phyloP scores from a whole-genome alignment of 2,113 vertebrate species.

The Agapornis roseicollis region DNA sequence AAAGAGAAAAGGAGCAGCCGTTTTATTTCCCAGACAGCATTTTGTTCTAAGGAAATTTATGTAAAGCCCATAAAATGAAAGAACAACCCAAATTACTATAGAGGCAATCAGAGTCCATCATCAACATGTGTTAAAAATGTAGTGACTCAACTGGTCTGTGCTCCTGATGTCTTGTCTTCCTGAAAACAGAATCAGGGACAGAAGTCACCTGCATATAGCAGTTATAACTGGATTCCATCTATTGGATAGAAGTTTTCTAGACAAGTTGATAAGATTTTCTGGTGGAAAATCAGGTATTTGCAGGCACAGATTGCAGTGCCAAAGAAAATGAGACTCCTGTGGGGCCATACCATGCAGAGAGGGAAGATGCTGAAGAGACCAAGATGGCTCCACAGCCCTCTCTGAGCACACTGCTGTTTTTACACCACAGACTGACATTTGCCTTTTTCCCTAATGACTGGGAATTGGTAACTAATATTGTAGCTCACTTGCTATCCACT shows the following conservation, averaged over 20 bases:
- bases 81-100: background rate
- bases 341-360: accelerated
- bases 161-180: background rate
- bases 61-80: background rate
- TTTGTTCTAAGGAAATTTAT: background rate
- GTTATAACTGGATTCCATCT: accelerated
- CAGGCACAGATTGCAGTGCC: background rate
- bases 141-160: background rate
- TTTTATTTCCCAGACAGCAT: background rate
- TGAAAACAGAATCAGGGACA: background rate
- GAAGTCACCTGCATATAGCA: background rate
- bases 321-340: background rate
- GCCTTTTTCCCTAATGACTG: background rate
- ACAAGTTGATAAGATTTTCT: background rate
- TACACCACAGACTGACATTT: background rate
- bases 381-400: background rate
- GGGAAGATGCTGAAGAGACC: background rate
- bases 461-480: background rate
- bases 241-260: background rate
- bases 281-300: background rate
- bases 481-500: background rate
- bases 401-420: background rate
- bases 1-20: background rate
- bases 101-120: background rate
- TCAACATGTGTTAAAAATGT: background rate